Conservation (phyloP, 2,113 vertebrate genomes). For the Pithys albifrons region DNA sequence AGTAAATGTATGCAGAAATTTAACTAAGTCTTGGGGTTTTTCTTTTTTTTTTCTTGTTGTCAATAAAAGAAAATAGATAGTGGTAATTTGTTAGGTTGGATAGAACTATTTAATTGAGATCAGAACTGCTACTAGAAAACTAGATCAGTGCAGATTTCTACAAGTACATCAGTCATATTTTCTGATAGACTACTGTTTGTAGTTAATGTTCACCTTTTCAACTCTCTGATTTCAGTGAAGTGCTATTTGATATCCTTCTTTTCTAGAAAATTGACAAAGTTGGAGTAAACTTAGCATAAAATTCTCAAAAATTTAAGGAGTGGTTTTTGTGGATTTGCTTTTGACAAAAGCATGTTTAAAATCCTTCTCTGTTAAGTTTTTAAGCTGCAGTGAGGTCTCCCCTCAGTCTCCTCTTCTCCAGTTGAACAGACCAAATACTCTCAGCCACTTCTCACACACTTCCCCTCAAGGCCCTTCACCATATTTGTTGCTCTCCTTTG, state of each 20-base stretch:
- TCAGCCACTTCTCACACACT: not conserved
- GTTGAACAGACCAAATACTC: not conserved
- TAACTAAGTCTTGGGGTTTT: not conserved
- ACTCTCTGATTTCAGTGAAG: not conserved
- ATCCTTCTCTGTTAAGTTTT: not conserved
- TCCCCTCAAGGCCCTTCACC: not conserved
- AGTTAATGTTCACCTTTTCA: not conserved
- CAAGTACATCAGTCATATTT: not conserved
- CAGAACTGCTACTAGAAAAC: not conserved
- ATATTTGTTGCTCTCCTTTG: not conserved
- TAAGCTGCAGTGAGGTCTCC: not conserved
- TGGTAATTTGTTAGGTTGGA: not conserved
- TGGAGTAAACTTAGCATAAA: not conserved
- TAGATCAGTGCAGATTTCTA: not conserved
- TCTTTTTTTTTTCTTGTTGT: not conserved
- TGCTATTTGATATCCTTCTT: not conserved
- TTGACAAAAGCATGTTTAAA: not conserved
- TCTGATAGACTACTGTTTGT: not conserved
- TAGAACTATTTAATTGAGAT: not conserved
- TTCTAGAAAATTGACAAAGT: not conserved
- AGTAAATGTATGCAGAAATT: conserved; percentile 16
- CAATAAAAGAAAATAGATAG: not conserved
- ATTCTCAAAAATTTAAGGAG: not conserved
- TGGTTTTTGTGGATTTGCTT: not conserved
- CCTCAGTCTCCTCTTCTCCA: not conserved